A percentile compares a stretch with the other conserved stretches of the same genome.
These are phyloP conservation scores for Zaprionus kolodkinae DNA, from an alignment of 1,140 invertebrate genomes.

Conservation along the genomic window DNA sequence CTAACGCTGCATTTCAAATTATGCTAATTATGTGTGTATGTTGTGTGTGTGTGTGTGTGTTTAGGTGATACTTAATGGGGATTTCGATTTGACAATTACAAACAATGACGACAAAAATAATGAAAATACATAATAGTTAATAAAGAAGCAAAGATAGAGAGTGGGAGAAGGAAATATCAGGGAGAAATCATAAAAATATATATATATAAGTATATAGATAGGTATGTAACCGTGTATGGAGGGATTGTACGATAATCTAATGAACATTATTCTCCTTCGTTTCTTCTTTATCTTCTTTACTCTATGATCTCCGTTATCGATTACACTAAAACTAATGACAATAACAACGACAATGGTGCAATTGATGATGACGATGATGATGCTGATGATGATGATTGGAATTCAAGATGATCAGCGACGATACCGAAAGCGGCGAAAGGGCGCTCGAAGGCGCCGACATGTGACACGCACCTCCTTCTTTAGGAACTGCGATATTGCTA, in stretches of 20 bases:
- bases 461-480: conserved; percentile 82
- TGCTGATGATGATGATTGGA: background rate
- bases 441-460: conserved; percentile 76
- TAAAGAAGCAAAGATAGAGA: background rate
- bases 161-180: background rate
- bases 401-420: conserved; percentile 66
- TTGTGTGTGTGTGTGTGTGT: conserved; percentile 9
- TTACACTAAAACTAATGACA: conserved; percentile 43
- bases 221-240: conserved; percentile 17
- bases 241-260: conserved; percentile 10
- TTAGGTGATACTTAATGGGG: background rate
- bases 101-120: conserved; percentile 3
- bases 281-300: conserved; percentile 1
- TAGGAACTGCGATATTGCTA: conserved; percentile 80
- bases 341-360: conserved; percentile 14
- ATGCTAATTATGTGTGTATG: conserved; percentile 51
- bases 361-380: conserved; percentile 13
- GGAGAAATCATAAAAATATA: background rate
- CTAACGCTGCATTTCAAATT: conserved; percentile 50
- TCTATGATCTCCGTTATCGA: background rate
- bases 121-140: conserved; percentile 24
- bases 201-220: background rate
- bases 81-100: background rate
- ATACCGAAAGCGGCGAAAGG: conserved; percentile 80
- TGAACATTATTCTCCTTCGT: conserved; percentile 11